These are phyloP conservation scores for Platerodrilus igneus DNA, from an alignment of 2,888 invertebrate genomes.

Conservation along the genomic window DNA sequence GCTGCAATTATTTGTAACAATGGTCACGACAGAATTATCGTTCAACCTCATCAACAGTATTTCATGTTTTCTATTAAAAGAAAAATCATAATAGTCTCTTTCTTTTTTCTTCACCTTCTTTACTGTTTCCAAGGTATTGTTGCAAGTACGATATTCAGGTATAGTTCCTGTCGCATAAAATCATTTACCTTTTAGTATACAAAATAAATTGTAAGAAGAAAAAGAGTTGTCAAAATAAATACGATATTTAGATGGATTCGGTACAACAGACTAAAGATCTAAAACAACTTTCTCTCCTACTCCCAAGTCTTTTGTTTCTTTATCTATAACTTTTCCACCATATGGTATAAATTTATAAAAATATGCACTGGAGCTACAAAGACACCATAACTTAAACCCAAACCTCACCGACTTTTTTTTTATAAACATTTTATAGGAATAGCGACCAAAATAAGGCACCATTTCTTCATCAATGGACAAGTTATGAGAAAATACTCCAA, in stretches of 20 bases:
- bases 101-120: no score
- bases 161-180: no score
- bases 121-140: no score
- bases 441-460: slow-evolving; percentile 29
- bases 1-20: no score
- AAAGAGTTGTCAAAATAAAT: slow-evolving; percentile 4
- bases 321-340: slow-evolving; percentile 22
- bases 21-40: no score
- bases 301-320: slow-evolving; percentile 11
- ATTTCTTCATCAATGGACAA: slow-evolving; percentile 33
- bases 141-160: no score
- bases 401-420: slow-evolving; percentile 34
- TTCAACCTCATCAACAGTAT: no score
- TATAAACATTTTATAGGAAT: slow-evolving; percentile 34
- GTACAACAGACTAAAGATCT: slow-evolving; percentile 21
- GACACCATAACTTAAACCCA: slow-evolving; percentile 30
- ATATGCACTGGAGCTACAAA: slow-evolving; percentile 28
- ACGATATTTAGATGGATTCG: not conserved
- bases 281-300: slow-evolving; percentile 27
- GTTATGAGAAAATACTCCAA: slow-evolving; percentile 27
- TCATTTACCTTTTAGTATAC: no score
- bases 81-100: no score
- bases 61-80: no score
- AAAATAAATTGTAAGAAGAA: slow-evolving; percentile 9
- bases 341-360: slow-evolving; percentile 30